phyloP scores from a whole-genome alignment of 1,140 invertebrate genomes.

The Magallana gigas region DNA sequence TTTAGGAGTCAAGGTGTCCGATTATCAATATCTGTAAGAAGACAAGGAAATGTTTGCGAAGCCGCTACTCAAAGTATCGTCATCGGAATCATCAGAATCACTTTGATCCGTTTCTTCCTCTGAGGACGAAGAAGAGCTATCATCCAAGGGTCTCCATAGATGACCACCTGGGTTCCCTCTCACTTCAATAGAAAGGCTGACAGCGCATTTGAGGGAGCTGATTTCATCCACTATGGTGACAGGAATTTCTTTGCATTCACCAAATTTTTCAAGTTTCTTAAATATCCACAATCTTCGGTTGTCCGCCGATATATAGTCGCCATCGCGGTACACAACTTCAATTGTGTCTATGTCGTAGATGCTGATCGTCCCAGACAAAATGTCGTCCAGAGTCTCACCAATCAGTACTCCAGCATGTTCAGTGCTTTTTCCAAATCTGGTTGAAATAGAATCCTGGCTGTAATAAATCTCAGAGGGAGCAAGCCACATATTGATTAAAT shows the following conservation, averaged over 20 bases:
- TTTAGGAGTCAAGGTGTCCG: too few relatives aligned
- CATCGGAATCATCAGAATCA: not conserved
- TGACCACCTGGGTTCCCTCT: not conserved
- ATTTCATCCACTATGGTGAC: not conserved
- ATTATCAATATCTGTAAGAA: not conserved
- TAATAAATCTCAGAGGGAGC: not conserved
- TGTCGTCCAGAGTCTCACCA: constrained; percentile 27
- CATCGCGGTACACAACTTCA: too few relatives aligned
- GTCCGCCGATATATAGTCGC: not conserved
- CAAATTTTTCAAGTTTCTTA: constrained; percentile 14
- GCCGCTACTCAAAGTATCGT: too few relatives aligned
- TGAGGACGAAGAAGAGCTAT: not conserved
- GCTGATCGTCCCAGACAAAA: too few relatives aligned
- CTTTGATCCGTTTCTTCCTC: not conserved
- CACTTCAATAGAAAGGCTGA: not conserved
- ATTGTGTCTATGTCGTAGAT: not conserved
- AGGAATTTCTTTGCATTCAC: not conserved
- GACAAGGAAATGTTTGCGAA: not conserved
- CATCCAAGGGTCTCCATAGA: not conserved
- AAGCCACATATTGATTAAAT: too few relatives aligned
- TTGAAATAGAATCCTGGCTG: not conserved
- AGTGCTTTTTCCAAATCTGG: not conserved
- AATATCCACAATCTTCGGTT: constrained; percentile 1
- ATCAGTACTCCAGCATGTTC: not conserved
- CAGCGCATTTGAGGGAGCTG: not conserved